Conservation (phyloP, 2,797 vertebrate genomes). For the Pangasius krempfi region DNA sequence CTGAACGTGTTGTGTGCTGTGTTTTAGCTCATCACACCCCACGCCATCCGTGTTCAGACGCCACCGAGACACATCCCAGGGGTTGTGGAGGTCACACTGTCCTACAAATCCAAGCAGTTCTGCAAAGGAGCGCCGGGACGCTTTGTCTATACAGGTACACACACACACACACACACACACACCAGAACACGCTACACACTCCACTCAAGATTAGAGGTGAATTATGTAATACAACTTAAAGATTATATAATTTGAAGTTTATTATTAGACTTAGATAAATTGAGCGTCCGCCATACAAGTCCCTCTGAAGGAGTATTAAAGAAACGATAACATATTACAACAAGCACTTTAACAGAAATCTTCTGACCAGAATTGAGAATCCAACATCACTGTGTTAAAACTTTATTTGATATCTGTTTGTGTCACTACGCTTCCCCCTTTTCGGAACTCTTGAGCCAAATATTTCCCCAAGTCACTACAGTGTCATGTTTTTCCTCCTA, state of each 20-base stretch:
- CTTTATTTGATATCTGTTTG: background rate
- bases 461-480: conserved; percentile 22
- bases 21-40: conserved; percentile 90
- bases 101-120: conserved; percentile 97
- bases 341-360: background rate
- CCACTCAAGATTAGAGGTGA: background rate
- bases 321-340: background rate
- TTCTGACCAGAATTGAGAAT: background rate
- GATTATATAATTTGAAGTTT: background rate
- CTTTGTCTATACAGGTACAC: conserved; percentile 92
- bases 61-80: conserved; percentile 93
- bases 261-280: background rate
- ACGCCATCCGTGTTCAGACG: conserved; percentile 94
- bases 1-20: conserved; percentile 45
- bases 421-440: background rate
- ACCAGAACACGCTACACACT: background rate
- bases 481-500: background rate
- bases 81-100: conserved; percentile 93
- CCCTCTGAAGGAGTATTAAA: background rate
- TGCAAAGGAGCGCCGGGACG: conserved; percentile 93
- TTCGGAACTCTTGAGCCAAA: conserved; percentile 12
- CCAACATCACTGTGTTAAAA: no score
- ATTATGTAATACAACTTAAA: background rate
- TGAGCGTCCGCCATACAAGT: no score
- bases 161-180: background rate